Base-by-base conservation (phyloP, 2,797 vertebrate species). In the Stomatorhinus walkeri region DNA sequence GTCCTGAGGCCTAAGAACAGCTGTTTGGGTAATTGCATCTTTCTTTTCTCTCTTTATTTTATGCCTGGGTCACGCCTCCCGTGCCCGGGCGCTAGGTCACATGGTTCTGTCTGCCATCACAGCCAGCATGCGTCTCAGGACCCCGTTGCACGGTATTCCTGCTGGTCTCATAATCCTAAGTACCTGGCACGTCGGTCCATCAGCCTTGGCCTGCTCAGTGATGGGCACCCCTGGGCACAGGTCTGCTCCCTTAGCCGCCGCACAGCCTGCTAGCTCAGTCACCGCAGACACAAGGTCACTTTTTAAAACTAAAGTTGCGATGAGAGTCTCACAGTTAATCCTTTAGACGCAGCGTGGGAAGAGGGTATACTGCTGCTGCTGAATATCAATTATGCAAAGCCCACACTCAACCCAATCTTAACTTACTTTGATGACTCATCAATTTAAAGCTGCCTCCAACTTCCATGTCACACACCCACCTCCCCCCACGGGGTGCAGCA, bases 251-350 rank as follows among this genome's bases (percentile, higher is more conserved):
- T 24, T 16, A 12, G n/a, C 51, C 51, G 4, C 76, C 9, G 0
- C 4, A 0, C 7, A 10, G 9, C 22, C 51, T 19, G 32, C 51
- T 48, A 6, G 40, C 76, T 28, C 93, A 92, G 93, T 94, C 94
- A 94, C 95, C 94, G 94, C 94, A 95, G 94, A 91, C 87, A 48
- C 95, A 95, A 96, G 94, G 95, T 95, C 94, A 94, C 92, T 94
- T 94, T 91, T 93, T 94, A 93, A 93, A 94, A 94, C 91, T 91
- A 83, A 93, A 92, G 92, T 89, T 91, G 90, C 92, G 93, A 94
- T 95, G 94, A 93, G 91, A 90, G 88, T 91, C 92, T 92, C 91
- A 89, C 92, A 93, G 93, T 95, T 95, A 95, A 95, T 95, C 54
- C 95, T 94, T 95, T 94, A 93, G 94, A 94, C 94, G 93, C 92